Conservation (phyloP, 2,113 vertebrate species). For the Hippocampus barbouri region DNA sequence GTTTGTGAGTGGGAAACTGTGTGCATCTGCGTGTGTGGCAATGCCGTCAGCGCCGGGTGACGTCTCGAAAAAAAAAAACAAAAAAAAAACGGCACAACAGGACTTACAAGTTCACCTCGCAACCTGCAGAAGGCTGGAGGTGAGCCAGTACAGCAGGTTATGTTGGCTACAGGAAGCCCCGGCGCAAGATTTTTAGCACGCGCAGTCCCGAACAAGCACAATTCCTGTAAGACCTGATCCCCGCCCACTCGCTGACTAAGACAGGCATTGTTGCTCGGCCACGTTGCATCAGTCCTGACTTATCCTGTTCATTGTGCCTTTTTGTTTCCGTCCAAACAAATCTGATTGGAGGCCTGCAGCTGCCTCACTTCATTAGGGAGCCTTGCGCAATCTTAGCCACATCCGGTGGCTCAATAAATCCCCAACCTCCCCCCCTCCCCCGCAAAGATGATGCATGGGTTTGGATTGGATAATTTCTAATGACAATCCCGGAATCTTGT, state of each 20-base stretch:
- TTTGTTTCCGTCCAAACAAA: constrained; percentile 53
- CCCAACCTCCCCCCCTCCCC: too few species aligned
- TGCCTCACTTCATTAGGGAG: background rate
- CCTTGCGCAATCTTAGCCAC: background rate
- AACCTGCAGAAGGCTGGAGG: constrained; percentile 10
- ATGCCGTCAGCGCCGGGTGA: constrained; percentile 11
- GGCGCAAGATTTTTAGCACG: constrained; percentile 28
- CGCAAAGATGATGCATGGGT: too few species aligned
- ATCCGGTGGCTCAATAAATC: background rate
- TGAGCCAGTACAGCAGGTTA: constrained; percentile 66
- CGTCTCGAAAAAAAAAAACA: background rate
- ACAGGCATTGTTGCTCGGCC: constrained; percentile 60
- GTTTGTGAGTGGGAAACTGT: background rate
- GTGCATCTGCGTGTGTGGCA: background rate
- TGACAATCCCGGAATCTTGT: background rate
- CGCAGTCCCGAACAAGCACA: constrained; percentile 41
- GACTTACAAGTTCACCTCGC: constrained; percentile 31
- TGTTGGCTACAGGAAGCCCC: constrained; percentile 49
- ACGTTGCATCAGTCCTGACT: constrained; percentile 64
- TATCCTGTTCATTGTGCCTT: constrained; percentile 57
- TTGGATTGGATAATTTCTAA: too few species aligned
- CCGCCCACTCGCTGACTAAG: constrained; percentile 61
- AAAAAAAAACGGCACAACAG: constrained; percentile 35
- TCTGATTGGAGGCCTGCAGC: constrained; percentile 27
- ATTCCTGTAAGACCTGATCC: constrained; percentile 71